Base-by-base conservation (phyloP, 92 coral and sea anemone genomes). In the Parazoanthus darwini region DNA sequence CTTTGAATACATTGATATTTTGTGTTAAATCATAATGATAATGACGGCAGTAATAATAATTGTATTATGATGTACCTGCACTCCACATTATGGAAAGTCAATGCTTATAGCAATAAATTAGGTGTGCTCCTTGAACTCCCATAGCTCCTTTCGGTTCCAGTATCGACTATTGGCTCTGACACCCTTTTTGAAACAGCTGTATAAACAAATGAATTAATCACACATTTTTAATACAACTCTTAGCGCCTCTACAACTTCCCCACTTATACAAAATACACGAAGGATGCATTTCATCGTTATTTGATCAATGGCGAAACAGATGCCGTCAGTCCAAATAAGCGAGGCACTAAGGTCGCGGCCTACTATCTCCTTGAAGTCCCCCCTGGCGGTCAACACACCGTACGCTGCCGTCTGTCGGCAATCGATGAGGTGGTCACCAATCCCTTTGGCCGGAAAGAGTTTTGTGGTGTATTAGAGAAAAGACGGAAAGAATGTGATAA, bases 221-320 rank as follows among this genome's bases (percentile, higher is more conserved):
- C 51, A 42, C 56, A 26, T 26, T 85, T 75, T 44, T 59, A 43
- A 68, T 23, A 65, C 15, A 42, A 26, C n/a, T 54, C 78, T n/a
- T 81, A 95, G 98, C 91, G 46, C 56, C 90, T 97, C 46, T 93
- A 58, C 88, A 80, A 89, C 82, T 90, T 66, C 23, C 86, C 93
- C 39, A 59, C 87, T 33, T 95, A 97, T 90, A 97, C 99, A 18
- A 90, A 92, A 7, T 95, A 95, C 90, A 97, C 99, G 4, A 97
- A 97, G 88, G 99, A 97, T 79, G 99, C 98, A 6, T 97, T 97
- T 82, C 99, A 97, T 89, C 94, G 98, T 3, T 91, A 90, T 82
- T 59, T 97, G 83, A 94, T 97, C 76, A 81, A 95, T 59, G 96
- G 93, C 15, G 94, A 97, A 86, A 90, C 83, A 83, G 94, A 94